Conservation (phyloP, 2,888 invertebrate species). For the Zygogramma bicolorata region DNA sequence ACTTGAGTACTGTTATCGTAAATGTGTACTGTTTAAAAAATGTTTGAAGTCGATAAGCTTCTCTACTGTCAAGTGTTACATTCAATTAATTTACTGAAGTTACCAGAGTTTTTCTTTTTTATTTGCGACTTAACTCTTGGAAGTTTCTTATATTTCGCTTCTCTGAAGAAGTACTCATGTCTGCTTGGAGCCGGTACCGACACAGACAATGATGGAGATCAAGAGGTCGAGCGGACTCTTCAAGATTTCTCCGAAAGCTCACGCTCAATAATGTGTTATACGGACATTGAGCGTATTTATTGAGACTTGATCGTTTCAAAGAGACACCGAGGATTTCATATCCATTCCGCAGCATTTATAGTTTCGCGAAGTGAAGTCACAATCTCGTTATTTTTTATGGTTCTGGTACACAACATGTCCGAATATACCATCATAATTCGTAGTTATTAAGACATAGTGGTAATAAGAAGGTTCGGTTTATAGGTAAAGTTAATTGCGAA, state of each 20-base stretch:
- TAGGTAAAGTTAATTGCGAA: conserved; percentile 61
- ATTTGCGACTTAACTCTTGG: background rate
- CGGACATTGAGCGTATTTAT: conserved; percentile 22
- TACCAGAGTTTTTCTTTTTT: too few species aligned
- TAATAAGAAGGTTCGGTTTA: conserved; percentile 58
- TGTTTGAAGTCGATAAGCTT: too few species aligned
- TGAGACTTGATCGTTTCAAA: conserved; percentile 38
- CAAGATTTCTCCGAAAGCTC: background rate
- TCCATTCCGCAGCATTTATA: conserved; percentile 41
- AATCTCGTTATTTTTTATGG: conserved; percentile 46
- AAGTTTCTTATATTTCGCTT: background rate
- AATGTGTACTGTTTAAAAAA: too few species aligned
- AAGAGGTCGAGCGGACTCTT: background rate
- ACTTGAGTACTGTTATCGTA: too few species aligned
- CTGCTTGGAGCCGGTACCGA: background rate
- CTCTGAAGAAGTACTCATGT: background rate
- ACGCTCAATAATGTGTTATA: conserved; percentile 14
- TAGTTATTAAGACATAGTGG: conserved; percentile 56
- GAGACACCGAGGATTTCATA: conserved; percentile 39
- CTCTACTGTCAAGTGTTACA: too few species aligned
- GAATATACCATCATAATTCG: conserved; percentile 45
- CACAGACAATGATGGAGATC: background rate
- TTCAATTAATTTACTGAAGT: too few species aligned
- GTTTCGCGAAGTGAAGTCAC: conserved; percentile 40
- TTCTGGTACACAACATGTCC: conserved; percentile 44